Base-by-base conservation (phyloP, 2,888 invertebrate species). In the Congeria kusceri region DNA sequence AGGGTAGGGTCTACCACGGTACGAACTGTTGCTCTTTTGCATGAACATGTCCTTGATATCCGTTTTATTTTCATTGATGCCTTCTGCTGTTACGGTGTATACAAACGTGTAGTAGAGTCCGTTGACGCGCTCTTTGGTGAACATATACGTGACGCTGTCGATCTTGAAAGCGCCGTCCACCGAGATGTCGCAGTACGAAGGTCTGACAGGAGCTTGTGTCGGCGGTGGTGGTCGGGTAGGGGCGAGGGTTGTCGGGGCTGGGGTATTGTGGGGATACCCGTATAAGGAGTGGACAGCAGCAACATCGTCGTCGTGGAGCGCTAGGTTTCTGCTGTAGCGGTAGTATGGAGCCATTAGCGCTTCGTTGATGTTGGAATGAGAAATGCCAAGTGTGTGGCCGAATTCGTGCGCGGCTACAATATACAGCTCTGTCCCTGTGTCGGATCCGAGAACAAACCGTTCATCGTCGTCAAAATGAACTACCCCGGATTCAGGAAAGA, bases 371-470 rank as follows among this genome's bases (percentile, higher is more conserved):
- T 79, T 83, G 0, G 79, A 77, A 49, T 83, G 83, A 5, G 79
- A 79, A 23, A 83, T 83, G 1, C 83, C 83, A 3, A 83, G 61
- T 18, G 83, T 83, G 66, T 83, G 83, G 1, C 83, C 83, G 44
- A 83, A 83, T 46, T 83, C 83, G 53, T 83, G 83, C 0, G 83
- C 83, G 3, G 83, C 83, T 4, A 83, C 83, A 9, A 83, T 83
- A 28, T 63, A 83, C n/a, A 83, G 61, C 44, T 83, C 83, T 3
- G 76, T 78, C 11, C 79, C 73, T n/a, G 29, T 0, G 39, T 70
- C 23, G 13, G 27, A 20, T 25, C 59, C 53, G 1, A 83, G 64
- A 3, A 76, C 77, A 53, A 69, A 83, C n/a, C 59, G n/a, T 67
- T 83, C 83, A 27, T 79, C 79, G 47, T 83, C 83, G 28, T 83